Base-by-base conservation (phyloP, 2,888 invertebrate genomes). In the Drosophila antonietae region DNA sequence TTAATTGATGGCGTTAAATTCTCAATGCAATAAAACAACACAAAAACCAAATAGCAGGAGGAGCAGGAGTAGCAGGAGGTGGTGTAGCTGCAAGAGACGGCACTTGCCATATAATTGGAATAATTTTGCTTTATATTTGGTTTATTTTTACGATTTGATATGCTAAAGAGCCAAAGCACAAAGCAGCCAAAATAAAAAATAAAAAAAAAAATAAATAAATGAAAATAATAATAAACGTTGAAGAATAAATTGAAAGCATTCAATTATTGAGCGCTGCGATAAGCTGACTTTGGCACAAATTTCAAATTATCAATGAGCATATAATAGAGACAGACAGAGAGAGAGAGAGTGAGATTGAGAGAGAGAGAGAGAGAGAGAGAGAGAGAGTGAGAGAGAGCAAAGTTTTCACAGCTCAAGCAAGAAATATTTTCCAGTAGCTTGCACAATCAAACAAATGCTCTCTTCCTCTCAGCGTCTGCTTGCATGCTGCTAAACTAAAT, bases 1-100 rank as follows among this genome's bases (percentile, higher is more conserved):
- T 86, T 89, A 89, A 86, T 86, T 89, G 86, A 88, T 86, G 73
- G 73, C 68, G 76, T 76, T 76, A 73, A 78, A 78, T 80, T 80
- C 72, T 55, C 76, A 64, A 62, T 72, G 78, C 78, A 76, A 80
- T 79, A 79, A 79, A 79, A 78, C 28, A 78, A 80, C 41, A 73
- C 68, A 76, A 64, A 72, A 65, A 5, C 28, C 28, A 6, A 28
- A 28, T 28, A 18, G 33, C 2, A 2, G 15, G 0, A 6, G 28
- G 9, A 37, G 49, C 23, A 18, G n/a, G 1, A 41, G 18, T 5
- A 28, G 28, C 15, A 6, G 14, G 35, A 15, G 18, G 68, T 8
- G 28, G 7, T 28, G 28, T 4, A 28, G 28, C 7, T 28, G 28
- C 28, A 28, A 6, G 18, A 0, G 4, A 14, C 39, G 7, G 68